A percentile compares a stretch with the other conserved stretches of the same genome.
Conservation (phyloP, 2,888 invertebrate genomes). For the Nemurella pictetii region DNA sequence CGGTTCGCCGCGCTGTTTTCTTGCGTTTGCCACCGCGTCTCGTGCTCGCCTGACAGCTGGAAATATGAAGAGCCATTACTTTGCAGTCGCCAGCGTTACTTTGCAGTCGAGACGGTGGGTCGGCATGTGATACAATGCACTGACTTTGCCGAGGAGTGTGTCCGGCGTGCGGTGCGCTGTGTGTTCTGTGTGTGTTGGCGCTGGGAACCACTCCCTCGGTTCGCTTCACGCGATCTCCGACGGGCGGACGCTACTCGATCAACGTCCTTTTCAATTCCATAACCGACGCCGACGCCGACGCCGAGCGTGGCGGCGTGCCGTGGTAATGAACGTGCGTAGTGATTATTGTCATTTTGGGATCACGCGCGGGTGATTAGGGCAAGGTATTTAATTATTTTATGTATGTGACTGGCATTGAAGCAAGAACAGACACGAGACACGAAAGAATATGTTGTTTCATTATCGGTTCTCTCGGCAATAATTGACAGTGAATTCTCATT, state of each 20-base stretch:
- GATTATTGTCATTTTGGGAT: not conserved
- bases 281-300: not conserved
- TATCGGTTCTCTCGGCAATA: too few species aligned
- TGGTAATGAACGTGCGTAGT: not conserved
- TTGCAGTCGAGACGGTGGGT: not conserved
- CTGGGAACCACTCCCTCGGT: not conserved
- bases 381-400: not conserved
- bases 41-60: not conserved
- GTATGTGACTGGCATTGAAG: too few species aligned
- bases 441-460: too few species aligned
- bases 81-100: not conserved
- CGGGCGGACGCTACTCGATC: not conserved
- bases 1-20: too few species aligned
- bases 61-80: not conserved
- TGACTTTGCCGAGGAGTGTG: too few species aligned
- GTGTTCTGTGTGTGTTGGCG: too few species aligned
- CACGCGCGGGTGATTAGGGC: not conserved
- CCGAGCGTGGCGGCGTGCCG: not conserved
- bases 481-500: too few species aligned
- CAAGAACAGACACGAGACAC: too few species aligned
- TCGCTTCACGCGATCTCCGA: not conserved
- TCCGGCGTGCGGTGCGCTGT: too few species aligned
- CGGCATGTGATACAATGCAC: not conserved
- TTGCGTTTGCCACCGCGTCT: not conserved
- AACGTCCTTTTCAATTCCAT: constrained; percentile 10